Evolutionary conservation across 2,113 vertebrate genomes (phyloP).

Genomic region (Calonectris borealis): DNA sequence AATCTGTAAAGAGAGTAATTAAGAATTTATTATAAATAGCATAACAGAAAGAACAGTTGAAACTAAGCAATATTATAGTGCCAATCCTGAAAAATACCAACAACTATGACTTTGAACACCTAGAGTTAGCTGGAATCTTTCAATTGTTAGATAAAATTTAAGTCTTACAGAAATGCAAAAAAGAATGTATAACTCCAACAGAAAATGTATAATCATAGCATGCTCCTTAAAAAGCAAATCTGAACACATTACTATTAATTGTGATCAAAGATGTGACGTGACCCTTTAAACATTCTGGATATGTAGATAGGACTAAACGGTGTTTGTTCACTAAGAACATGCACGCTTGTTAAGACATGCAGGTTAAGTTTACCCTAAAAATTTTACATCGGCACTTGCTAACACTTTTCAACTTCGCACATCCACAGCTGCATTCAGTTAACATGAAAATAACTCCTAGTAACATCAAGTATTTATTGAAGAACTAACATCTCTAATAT

Average conservation of each 20-base stretch:
- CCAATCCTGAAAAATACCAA: not conserved
- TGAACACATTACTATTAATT: not conserved
- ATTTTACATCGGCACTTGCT: not conserved
- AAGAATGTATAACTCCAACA: not conserved
- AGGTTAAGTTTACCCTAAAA: not conserved
- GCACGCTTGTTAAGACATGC: not conserved
- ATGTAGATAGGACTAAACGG: accelerated
- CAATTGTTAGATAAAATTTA: not conserved
- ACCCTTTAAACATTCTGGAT: not conserved
- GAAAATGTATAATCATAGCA: not conserved
- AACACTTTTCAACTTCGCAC: not conserved
- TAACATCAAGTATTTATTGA: not conserved
- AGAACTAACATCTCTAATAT: not conserved
- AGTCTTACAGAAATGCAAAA: not conserved
- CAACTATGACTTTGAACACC: not conserved
- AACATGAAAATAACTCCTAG: not conserved
- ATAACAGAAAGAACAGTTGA: not conserved
- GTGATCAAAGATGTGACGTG: not conserved
- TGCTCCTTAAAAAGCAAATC: not conserved
- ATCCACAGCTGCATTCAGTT: not conserved
- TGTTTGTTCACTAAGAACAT: not conserved
- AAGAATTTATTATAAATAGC: not conserved
- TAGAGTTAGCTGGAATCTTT: not conserved
- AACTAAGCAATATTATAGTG: not conserved
- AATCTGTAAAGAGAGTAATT: not conserved